Base-by-base conservation (phyloP, 2,113 vertebrate genomes). In the Lota lota region DNA sequence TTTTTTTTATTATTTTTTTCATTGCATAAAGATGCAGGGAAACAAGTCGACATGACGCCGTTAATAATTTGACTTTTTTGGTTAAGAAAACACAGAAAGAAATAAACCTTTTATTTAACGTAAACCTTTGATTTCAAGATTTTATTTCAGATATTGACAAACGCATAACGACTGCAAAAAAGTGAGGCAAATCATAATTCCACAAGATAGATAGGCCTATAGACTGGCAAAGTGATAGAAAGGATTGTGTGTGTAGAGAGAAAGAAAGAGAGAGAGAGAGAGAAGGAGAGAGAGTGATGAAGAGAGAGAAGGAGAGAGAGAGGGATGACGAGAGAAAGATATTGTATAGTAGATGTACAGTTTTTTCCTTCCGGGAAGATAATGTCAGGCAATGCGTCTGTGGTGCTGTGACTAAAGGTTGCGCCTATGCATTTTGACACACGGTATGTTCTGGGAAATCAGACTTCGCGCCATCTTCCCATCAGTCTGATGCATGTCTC, bases 381-480 rank as follows among this genome's bases (percentile, higher is more conserved):
- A 19, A 2, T 40, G 61, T 64, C 8, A 24, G 61, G 61, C 57
- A 40, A 33, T 58, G 63, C 12, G 62, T 36, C 28, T 20, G 62
- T 20, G 62, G 2, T 17, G 12, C 28, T 24, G 63, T 92, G 90
- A 92, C 89, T 87, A 91, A 91, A 81, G 63, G n/a, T 73, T 73
- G 82, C 81, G 76, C 78, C 84, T 83, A 85, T 88, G 83, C 69
- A 74, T 79, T 80, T 64, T 90, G 88, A 92, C 89, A 93, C 83
- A 62, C 78, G 69, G 68, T 65, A 74, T 80, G 67, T 80, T 77
- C 72, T 79, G 73, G 83, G 72, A 88, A 80, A 72, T 70, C 66
- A 81, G 62, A 69, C 78, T 87, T 70, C 83, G 63, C 85, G 82
- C 74, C 67, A 73, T 70, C 79, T 69, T 69, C 85, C 70, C 58